These are phyloP conservation scores for Phymastichus coffea DNA, from an alignment of 1,140 invertebrate genomes.

Conservation along the genomic window DNA sequence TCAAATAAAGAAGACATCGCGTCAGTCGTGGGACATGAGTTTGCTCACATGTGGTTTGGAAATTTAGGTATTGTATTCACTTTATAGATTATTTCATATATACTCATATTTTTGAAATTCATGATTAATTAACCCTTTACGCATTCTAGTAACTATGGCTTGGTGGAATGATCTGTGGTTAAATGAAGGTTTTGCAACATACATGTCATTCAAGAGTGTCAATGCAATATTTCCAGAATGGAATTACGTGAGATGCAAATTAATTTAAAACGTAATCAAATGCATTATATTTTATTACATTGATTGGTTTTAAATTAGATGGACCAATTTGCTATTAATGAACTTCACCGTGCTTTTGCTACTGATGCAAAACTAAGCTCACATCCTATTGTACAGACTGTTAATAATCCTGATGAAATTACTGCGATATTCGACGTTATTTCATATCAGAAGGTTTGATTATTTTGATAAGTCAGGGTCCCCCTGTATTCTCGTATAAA, in stretches of 20 bases:
- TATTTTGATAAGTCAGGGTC: no score
- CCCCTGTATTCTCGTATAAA: no score
- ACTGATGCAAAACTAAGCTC: constrained; percentile 81
- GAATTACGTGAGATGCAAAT: constrained; percentile 69
- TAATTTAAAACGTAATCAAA: neutral
- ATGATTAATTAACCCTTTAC: constrained; percentile 10
- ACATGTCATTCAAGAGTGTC: constrained; percentile 79
- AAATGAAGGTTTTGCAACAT: constrained; percentile 90
- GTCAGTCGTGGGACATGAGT: constrained; percentile 83
- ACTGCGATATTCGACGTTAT: constrained; percentile 91
- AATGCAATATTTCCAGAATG: constrained; percentile 74
- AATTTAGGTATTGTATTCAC: constrained; percentile 65
- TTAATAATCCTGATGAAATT: constrained; percentile 85
- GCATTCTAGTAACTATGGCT: constrained; percentile 75
- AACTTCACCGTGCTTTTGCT: constrained; percentile 72
- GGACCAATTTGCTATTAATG: constrained; percentile 72
- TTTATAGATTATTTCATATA: neutral
- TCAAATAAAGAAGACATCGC: constrained; percentile 77
- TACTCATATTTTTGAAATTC: constrained; percentile 1
- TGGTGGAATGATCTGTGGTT: constrained; percentile 95
- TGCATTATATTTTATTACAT: neutral
- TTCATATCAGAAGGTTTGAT: constrained; percentile 85
- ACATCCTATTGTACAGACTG: constrained; percentile 83
- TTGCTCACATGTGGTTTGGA: constrained; percentile 92
- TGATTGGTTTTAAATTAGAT: constrained; percentile 45